Percentiles rank a stretch among this genome's conserved stretches.
Conservation (phyloP, 2,888 invertebrate species). For the Phlogophora meticulosa region DNA sequence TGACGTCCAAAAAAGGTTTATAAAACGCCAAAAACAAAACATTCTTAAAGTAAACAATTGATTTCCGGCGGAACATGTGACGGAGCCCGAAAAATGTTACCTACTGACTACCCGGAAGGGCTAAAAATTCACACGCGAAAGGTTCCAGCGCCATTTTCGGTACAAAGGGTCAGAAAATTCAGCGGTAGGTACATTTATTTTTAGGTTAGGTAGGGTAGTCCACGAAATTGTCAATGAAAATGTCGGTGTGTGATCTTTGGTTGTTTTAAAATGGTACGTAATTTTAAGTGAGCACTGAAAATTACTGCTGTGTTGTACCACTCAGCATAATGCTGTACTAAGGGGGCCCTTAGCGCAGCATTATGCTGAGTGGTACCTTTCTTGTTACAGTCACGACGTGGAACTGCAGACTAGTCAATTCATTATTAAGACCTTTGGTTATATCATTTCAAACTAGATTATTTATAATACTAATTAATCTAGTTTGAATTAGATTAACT, state of each 20-base stretch:
- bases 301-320: no score
- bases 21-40: constrained; percentile 27
- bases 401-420: no score
- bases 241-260: constrained; percentile 23
- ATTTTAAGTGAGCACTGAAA: no score
- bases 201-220: constrained; percentile 22
- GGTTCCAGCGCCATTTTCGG: constrained; percentile 50
- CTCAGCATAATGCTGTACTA: no score
- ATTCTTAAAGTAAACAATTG: constrained; percentile 42
- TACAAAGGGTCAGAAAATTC: constrained; percentile 52
- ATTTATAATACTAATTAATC: no score
- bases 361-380: no score
- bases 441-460: no score
- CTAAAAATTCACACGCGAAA: constrained; percentile 58
- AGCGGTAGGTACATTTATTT: constrained; percentile 42
- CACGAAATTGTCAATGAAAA: constrained; percentile 45
- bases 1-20: constrained; percentile 2
- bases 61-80: constrained; percentile 52
- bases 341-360: no score
- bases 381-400: no score
- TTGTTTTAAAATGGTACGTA: constrained; percentile 1
- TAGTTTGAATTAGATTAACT: no score
- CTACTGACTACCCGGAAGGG: constrained; percentile 51
- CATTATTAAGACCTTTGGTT: no score
- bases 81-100: constrained; percentile 55